Percentiles rank a stretch among this genome's conserved stretches.
These are phyloP conservation scores for Micoletzkya japonica DNA, from an alignment of 2,888 invertebrate genomes.

Conservation along the genomic window DNA sequence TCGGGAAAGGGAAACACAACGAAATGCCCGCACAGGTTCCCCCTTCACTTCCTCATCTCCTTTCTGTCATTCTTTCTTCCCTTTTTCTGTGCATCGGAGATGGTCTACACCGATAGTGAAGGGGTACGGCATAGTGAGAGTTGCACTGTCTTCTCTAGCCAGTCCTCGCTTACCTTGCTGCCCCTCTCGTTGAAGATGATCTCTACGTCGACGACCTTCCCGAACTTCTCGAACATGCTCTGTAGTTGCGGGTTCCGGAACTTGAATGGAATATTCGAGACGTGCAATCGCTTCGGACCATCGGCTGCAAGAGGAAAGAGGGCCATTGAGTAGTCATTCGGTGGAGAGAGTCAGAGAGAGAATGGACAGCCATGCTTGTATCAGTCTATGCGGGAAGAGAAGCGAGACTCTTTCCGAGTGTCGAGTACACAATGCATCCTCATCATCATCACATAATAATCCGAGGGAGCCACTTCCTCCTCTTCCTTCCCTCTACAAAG, in stretches of 20 bases:
- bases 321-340: background rate
- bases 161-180: slow-evolving; percentile 86
- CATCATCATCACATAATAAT: no score
- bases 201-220: slow-evolving; percentile 97
- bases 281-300: slow-evolving; percentile 81
- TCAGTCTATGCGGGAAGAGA: no score
- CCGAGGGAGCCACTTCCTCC: no score
- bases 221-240: slow-evolving; percentile 82
- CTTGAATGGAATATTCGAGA: slow-evolving; percentile 99
- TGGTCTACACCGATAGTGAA: background rate
- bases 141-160: background rate
- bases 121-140: background rate
- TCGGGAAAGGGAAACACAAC: no score
- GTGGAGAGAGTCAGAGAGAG: no score
- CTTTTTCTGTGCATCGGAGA: background rate
- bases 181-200: slow-evolving; percentile 99
- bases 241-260: slow-evolving; percentile 97
- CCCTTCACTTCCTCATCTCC: background rate
- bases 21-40: no score
- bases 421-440: no score
- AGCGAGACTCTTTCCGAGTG: no score
- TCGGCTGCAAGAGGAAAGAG: slow-evolving; percentile 14
- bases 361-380: no score
- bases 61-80: background rate
- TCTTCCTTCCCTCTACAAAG: no score